Evolutionary conservation across 2,113 vertebrate genomes (phyloP).

Genomic region (Ictalurus furcatus): DNA sequence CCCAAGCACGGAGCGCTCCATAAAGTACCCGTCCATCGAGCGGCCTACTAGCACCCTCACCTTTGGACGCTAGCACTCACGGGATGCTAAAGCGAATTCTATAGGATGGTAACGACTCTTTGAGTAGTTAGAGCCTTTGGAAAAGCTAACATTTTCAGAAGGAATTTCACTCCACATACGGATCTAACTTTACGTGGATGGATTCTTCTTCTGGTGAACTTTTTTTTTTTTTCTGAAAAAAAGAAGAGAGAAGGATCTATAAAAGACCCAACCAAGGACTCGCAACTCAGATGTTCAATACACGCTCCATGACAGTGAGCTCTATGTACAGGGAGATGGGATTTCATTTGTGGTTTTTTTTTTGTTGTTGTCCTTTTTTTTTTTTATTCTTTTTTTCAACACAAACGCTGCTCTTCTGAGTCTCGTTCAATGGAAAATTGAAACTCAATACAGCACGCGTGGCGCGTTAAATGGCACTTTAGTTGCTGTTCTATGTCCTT

Average conservation of each 20-base stretch:
- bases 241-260: constrained; percentile 19
- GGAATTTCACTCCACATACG: background rate
- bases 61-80: constrained; percentile 70
- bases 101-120: background rate
- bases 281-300: background rate
- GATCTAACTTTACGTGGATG: background rate
- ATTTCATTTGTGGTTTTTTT: constrained; percentile 27
- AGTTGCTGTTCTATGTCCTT: constrained; percentile 52
- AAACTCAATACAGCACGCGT: constrained; percentile 50
- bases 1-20: constrained; percentile 64
- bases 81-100: background rate
- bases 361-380: background rate
- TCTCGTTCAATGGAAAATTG: constrained; percentile 53
- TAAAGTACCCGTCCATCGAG: constrained; percentile 67
- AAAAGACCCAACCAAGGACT: background rate
- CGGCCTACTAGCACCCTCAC: constrained; percentile 72
- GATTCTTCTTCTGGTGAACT: background rate
- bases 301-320: constrained; percentile 21
- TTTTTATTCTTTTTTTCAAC: constrained; percentile 29
- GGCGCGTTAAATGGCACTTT: constrained; percentile 47
- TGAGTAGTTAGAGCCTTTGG: background rate
- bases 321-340: constrained; percentile 44
- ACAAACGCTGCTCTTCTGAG: constrained; percentile 47
- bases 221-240: background rate
- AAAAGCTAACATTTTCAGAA: constrained; percentile 19